Conservation (phyloP, 2,797 vertebrate genomes). For the Psittacula derbiana region DNA sequence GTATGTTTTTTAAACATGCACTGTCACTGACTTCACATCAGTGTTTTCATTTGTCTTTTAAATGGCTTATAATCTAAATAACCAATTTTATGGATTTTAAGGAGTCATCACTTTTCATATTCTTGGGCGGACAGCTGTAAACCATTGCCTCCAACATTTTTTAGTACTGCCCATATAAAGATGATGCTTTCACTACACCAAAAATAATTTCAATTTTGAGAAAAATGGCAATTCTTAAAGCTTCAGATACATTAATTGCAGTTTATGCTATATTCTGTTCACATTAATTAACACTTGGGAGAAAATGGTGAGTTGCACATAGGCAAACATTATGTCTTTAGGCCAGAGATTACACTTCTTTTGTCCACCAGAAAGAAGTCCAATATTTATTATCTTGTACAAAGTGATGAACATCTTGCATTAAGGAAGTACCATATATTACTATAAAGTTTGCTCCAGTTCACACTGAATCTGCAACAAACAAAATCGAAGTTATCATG, state of each 20-base stretch:
- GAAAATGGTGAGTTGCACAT: not conserved
- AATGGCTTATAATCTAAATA: not conserved
- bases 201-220: not conserved
- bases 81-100: not conserved
- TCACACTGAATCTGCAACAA: not conserved
- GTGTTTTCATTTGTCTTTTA: not conserved
- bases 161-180: not conserved
- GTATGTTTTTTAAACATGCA: not conserved
- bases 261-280: not conserved
- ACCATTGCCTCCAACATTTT: not conserved
- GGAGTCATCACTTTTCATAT: not conserved
- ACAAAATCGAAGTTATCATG: not conserved
- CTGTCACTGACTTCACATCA: not conserved
- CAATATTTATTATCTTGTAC: not conserved
- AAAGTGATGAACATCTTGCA: not conserved
- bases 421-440: not conserved
- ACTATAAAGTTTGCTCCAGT: not conserved
- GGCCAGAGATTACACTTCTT: not conserved
- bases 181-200: not conserved
- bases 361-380: not conserved
- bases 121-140: not conserved
- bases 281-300: not conserved
- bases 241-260: not conserved
- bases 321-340: not conserved
- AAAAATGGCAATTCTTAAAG: not conserved